phyloP scores from a whole-genome alignment of 2,113 vertebrate genomes.

The Ceyx margarethae region DNA sequence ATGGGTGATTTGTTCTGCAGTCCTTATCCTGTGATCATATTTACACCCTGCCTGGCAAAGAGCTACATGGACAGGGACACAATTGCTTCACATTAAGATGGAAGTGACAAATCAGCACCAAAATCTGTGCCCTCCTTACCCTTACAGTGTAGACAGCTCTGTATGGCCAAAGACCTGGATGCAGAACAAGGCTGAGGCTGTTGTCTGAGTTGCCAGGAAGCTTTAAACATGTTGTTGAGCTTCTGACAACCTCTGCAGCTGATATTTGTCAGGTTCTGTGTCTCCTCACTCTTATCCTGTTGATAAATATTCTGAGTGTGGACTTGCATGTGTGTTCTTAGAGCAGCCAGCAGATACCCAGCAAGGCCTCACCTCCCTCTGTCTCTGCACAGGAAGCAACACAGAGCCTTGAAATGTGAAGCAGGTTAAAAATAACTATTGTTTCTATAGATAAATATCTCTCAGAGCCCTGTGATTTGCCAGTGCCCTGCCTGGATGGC shows the following conservation, averaged over 20 bases:
- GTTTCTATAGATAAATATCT: neutral
- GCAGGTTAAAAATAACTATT: neutral
- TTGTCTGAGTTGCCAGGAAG: neutral
- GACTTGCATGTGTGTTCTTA: neutral
- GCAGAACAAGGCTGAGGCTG: neutral
- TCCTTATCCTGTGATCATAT: neutral
- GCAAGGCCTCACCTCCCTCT: neutral
- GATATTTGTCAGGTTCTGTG: neutral
- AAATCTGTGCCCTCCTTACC: neutral
- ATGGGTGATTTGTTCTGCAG: rapidly evolving
- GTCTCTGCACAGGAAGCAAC: neutral
- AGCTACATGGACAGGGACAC: neutral
- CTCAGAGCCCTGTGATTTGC: neutral
- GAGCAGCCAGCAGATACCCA: neutral
- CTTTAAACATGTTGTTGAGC: neutral
- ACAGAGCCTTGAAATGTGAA: neutral
- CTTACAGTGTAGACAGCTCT: neutral
- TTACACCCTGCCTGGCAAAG: neutral
- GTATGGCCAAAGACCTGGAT: neutral
- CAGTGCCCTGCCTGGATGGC: neutral
- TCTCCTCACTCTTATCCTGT: neutral
- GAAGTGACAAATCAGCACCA: neutral
- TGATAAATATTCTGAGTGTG: neutral
- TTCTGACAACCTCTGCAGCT: neutral
- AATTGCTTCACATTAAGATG: neutral